Evolutionary conservation across 2,113 vertebrate genomes (phyloP), one percentile per base, ranked within the genome.

Genomic region (Lophius piscatorius): DNA sequence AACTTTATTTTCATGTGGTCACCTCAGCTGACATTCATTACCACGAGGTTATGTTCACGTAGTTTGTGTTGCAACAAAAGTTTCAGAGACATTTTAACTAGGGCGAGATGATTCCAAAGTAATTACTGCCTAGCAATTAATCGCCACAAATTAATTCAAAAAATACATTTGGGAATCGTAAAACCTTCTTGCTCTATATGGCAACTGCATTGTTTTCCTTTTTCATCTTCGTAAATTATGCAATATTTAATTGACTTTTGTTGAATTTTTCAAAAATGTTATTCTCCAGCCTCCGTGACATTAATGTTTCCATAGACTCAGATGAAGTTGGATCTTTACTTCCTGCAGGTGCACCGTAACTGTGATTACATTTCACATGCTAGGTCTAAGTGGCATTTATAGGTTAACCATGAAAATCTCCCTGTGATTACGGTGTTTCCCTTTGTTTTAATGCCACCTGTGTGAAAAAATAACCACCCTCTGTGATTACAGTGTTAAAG

Each of bases 311-410:
- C 54, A 51, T 57, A 54, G 36, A 49, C 20, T 59, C 44, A 40
- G 45, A 50, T 70, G 61, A 16, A 31, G 52, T 23, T 34, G 20
- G 55, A 29, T 44, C 56, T 84, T 83, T 78, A 74, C 42, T 65
- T 52, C 41, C 42, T 82, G 58, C 86, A 87, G 76, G 78, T 86
- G 84, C 71, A 65, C 22, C 12, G 1, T 69, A 48, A 20, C 18
- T 40, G 33, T 55, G 21, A 61, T 49, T 38, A 26, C 21, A 49
- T 12, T 51, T 28, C 50, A 16, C 20, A 59, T 55, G 41, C 42
- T 5, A 11, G 26, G 26, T 8, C 26, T 40, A 6, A 17, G 39
- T 5, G 7, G 21, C 17, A 48, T 73, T 54, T 57, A n/a, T n/a
- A n/a, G n/a, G n/a, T n/a, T n/a, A n/a, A n/a, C n/a, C n/a, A n/a